Evolutionary conservation across 2,113 vertebrate species (phyloP), one percentile per base, ranked within the genome.

Genomic region (Poeciliopsis retropinna): DNA sequence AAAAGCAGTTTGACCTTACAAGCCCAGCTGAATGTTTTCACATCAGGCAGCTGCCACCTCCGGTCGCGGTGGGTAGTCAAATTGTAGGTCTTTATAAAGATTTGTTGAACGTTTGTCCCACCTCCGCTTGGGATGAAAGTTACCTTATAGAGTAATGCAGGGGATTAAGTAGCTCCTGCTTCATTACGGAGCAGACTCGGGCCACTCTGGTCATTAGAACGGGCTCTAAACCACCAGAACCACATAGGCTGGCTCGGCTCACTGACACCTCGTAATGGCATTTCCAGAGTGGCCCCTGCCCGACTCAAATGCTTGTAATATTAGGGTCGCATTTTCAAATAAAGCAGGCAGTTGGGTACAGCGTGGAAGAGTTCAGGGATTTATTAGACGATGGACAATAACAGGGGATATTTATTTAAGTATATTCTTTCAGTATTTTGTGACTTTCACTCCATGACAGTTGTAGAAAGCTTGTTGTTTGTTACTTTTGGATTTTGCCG

Each of bases 231-330:
- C 75, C 85, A 79, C 85, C 84, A 88, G 88, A 90, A 83, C 87
- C 62, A 73, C 64, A 4, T 29, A 60, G 70, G 76, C 93, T 94
- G 92, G 83, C 81, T 85, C 75, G 5, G 70, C 83, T 94, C 93
- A 89, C 64, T 76, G 83, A 83, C 93, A 94, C 92, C 91, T 90
- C 83, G 74, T 93, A 92, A 94, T 92, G 80, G 78, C 86, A 85
- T 89, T 91, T 71, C 87, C 88, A 89, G 87, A 88, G 65, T 75
- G 70, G 83, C 63, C 79, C 31, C 75, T 41, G 64, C 76, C 81
- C 73, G 73, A 39, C 62, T 51, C 61, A 22, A 71, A 76, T 54
- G 61, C 57, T 39, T 75, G 39, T 84, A 82, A 86, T 79, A 76
- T 75, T 79, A 84, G 66, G 64, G 64, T 74, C 72, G 51, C 39